Evolutionary conservation across 2,113 vertebrate species (phyloP).

Genomic region (Stictonetta naevosa): DNA sequence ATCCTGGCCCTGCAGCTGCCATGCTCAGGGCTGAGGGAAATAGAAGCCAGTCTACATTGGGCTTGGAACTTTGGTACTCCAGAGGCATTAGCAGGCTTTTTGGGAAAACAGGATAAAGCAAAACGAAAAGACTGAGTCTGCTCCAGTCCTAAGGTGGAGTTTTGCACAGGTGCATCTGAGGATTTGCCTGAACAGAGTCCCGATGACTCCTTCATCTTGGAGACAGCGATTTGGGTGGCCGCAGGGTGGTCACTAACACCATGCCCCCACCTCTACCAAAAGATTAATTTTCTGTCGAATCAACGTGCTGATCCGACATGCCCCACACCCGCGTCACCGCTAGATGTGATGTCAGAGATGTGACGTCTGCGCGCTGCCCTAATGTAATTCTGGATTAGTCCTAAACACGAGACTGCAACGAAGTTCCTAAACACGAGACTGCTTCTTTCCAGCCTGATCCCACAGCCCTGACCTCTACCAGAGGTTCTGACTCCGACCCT

Average conservation of each 20-base stretch:
- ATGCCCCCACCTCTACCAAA: not conserved
- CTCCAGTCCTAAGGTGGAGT: not conserved
- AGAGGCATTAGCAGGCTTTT: slow-evolving; percentile 12
- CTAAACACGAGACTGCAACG: not conserved
- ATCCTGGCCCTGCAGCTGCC: not conserved
- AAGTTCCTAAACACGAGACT: not conserved
- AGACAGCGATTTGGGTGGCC: not conserved
- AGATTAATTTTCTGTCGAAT: not conserved
- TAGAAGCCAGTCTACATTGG: not conserved
- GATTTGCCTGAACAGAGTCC: not conserved
- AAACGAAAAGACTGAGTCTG: not conserved
- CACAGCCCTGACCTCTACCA: not conserved
- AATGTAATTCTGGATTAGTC: not conserved
- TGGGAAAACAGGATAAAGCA: not conserved
- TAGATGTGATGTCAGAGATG: not conserved
- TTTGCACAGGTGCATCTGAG: not conserved
- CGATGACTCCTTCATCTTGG: not conserved
- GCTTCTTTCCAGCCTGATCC: not conserved
- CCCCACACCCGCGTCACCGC: not conserved
- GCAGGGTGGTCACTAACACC: not conserved
- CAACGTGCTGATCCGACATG: not conserved
- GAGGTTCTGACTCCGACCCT: not conserved
- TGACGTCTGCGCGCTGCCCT: not conserved
- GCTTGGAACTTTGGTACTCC: slow-evolving; percentile 23
- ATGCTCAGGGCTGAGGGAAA: not conserved